Conservation (phyloP, 2,113 vertebrate genomes). For the Peromyscus maniculatus region DNA sequence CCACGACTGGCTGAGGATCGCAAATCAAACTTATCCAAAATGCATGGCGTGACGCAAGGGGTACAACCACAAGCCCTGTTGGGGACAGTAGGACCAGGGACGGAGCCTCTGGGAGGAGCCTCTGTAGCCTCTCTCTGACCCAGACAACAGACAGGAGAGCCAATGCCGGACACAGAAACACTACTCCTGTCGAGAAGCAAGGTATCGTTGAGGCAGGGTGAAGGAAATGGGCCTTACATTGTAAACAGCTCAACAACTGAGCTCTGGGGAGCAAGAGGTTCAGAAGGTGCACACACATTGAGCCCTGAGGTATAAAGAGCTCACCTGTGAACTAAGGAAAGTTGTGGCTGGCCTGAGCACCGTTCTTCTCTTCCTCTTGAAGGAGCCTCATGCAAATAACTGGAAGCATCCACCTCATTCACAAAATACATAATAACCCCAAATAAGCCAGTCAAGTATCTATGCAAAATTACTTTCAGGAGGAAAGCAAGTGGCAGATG, state of each 20-base stretch:
- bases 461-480: conserved; percentile 50
- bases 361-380: not conserved
- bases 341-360: not conserved
- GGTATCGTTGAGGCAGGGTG: not conserved
- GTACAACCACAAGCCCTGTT: not conserved
- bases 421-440: conserved; percentile 45
- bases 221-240: conserved; percentile 25
- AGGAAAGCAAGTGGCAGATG: conserved; percentile 31
- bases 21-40: not conserved
- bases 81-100: not conserved
- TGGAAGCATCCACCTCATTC: conserved; percentile 54
- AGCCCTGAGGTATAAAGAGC: not conserved
- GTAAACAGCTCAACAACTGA: not conserved
- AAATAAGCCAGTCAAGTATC: not conserved
- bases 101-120: not conserved
- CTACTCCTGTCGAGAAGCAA: conserved; percentile 13
- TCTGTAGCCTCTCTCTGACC: not conserved
- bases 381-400: conserved; percentile 31
- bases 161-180: not conserved
- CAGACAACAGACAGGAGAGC: not conserved
- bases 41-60: not conserved
- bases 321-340: not conserved
- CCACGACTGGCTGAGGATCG: not conserved
- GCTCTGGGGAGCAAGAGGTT: conserved; percentile 1
- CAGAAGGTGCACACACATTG: not conserved